A percentile compares a stretch with the other conserved stretches of the same genome.
Evolutionary conservation across 2,797 vertebrate genomes (phyloP).

Genomic region (Scolopax bukidnonensis): DNA sequence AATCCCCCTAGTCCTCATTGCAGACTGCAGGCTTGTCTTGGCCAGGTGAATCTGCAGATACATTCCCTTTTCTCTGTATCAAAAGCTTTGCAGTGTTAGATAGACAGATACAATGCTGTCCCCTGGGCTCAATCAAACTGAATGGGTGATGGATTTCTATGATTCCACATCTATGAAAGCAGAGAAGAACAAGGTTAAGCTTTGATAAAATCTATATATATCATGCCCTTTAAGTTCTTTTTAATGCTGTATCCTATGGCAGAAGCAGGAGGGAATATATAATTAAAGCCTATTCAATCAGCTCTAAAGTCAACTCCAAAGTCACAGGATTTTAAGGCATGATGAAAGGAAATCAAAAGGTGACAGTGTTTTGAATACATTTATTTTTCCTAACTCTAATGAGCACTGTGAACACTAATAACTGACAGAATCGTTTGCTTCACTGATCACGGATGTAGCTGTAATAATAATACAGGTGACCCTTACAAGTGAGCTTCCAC

Average conservation of each 20-base stretch:
- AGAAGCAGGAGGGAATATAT: background rate
- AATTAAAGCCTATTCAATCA: background rate
- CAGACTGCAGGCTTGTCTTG: background rate
- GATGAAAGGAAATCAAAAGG: slow-evolving; percentile 19
- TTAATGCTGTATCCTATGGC: background rate
- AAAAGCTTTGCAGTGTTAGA: background rate
- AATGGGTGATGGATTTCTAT: background rate
- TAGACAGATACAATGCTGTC: background rate
- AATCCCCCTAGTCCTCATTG: background rate
- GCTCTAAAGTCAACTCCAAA: background rate
- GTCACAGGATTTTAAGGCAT: background rate
- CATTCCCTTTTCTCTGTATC: background rate
- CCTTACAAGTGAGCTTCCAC: background rate
- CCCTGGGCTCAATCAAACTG: background rate
- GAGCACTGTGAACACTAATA: background rate
- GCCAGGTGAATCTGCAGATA: background rate
- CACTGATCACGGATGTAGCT: background rate
- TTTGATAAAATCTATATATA: background rate
- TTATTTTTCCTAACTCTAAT: slow-evolving; percentile 28
- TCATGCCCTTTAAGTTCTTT: background rate
- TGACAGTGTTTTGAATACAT: background rate
- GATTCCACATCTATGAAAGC: background rate
- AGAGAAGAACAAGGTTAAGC: background rate
- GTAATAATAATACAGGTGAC: background rate
- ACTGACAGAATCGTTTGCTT: background rate